Evolutionary conservation across 2,888 invertebrate genomes (phyloP), one percentile per base, ranked within the genome.

Genomic region (Scaptomyza reducta): DNA sequence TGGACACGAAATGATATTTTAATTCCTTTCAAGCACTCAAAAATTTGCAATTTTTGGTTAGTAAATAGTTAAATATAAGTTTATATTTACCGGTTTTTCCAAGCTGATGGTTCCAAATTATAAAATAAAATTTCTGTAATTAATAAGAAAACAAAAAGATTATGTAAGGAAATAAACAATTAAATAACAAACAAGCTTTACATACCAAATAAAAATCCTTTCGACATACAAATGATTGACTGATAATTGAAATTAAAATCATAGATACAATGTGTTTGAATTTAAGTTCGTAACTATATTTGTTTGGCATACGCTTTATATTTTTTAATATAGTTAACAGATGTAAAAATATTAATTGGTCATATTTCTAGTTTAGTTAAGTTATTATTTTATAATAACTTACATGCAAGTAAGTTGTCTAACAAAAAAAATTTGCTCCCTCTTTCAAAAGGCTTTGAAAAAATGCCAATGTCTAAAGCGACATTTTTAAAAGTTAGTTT

Each of bases 281-380:
- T 51, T 11, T 11, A 40, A 27, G 27, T 51, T 3, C 18, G 46
- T 47, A 35, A 27, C 27, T 33, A 31, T 41, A 18, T 67, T 50
- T 27, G 40, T 54, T 60, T 49, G 38, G 31, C 70, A 57, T 60
- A 11, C 55, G 60, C 50, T 57, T 50, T 45, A 31, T 54, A 56
- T 40, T 3, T 44, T 80, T 70, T 81, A n/a, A 35, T 35, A 70
- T 81, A 75, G 54, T 78, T 65, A 87, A 74, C 61, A 74, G 16
- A 78, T 87, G 84, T 80, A 77, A 82, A 80, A 70, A 41, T 65
- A 65, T 58, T 40, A 58, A 59, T 77, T 73, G 70, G 70, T 72
- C 77, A 51, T 69, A 27, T 3, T 7, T 27, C 46, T 31, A 47
- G 22, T 45, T 40, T 22, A 29, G 27, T 27, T 7, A 7, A 27